Conservation (phyloP, 1,140 invertebrate species). For the Calosoma granatense region DNA sequence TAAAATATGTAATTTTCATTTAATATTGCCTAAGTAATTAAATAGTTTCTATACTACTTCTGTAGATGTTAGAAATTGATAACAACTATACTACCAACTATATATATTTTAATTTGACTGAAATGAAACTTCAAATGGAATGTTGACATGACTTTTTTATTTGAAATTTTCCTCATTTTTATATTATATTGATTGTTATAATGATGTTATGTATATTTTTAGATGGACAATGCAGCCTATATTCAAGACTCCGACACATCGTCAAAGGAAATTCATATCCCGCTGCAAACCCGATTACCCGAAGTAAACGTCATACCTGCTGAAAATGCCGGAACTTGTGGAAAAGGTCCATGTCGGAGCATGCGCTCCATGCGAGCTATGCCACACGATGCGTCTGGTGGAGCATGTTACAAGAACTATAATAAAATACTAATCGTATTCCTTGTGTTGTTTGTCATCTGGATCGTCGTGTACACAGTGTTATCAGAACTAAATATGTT, state of each 20-base stretch:
- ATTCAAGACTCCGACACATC: conserved; percentile 9
- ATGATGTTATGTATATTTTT: conserved; percentile 10
- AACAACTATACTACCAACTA: not conserved
- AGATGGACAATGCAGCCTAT: conserved; percentile 20
- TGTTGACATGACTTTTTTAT: too few relatives aligned
- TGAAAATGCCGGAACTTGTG: not conserved
- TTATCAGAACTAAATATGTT: not conserved
- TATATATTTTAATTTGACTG: not conserved
- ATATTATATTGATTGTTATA: too few relatives aligned
- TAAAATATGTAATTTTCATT: too few relatives aligned
- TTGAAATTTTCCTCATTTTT: too few relatives aligned
- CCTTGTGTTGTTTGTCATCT: not conserved
- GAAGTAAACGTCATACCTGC: not conserved
- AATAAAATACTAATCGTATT: not conserved
- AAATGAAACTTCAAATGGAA: not conserved
- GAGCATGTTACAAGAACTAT: not conserved
- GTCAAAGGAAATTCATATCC: not conserved
- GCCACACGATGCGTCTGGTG: not conserved
- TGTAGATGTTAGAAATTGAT: not conserved
- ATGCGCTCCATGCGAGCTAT: not conserved
- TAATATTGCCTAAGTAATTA: not conserved
- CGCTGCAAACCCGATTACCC: not conserved
- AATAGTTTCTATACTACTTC: not conserved
- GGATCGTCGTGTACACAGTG: not conserved
- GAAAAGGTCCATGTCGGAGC: not conserved